phyloP scores from a whole-genome alignment of 2,888 invertebrate genomes.

The Sesia bembeciformis region DNA sequence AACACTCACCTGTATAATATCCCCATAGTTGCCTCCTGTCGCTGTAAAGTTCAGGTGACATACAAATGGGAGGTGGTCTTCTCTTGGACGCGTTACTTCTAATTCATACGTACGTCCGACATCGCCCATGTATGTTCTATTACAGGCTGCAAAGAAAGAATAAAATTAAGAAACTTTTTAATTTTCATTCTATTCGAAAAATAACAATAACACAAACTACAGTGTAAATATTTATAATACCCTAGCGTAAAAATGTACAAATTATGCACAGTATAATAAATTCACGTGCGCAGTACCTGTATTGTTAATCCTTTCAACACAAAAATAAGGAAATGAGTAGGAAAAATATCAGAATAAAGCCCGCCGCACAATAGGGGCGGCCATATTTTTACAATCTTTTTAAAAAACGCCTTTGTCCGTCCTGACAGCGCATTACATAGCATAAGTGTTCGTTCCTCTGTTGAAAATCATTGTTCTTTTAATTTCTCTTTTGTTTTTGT shows the following conservation, averaged over 20 bases:
- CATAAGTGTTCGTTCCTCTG: conserved; percentile 53
- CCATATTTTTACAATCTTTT: conserved; percentile 61
- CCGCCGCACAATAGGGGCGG: conserved; percentile 44
- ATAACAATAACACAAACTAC: too few relatives aligned
- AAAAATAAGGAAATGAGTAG: conserved; percentile 64
- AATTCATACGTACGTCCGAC: conserved; percentile 86
- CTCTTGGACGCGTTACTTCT: conserved; percentile 82
- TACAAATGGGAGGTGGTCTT: conserved; percentile 84
- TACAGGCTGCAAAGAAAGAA: conserved; percentile 80
- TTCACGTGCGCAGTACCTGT: conserved; percentile 35
- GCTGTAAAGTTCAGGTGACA: conserved; percentile 90
- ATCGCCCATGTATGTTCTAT: conserved; percentile 87
- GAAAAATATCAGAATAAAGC: conserved; percentile 57
- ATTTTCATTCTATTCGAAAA: neutral
- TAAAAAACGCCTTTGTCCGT: conserved; percentile 54
- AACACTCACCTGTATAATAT: conserved; percentile 81
- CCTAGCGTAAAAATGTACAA: conserved; percentile 10
- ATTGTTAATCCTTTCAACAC: conserved; percentile 65
- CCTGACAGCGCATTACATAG: conserved; percentile 60
- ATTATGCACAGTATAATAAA: conserved; percentile 40
- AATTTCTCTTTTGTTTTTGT: conserved; percentile 22
- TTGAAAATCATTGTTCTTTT: conserved; percentile 43
- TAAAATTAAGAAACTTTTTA: neutral
- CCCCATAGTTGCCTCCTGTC: conserved; percentile 83
- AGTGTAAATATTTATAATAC: too few relatives aligned